Conservation (phyloP, 2,113 vertebrate genomes). For the Bubo bubo region DNA sequence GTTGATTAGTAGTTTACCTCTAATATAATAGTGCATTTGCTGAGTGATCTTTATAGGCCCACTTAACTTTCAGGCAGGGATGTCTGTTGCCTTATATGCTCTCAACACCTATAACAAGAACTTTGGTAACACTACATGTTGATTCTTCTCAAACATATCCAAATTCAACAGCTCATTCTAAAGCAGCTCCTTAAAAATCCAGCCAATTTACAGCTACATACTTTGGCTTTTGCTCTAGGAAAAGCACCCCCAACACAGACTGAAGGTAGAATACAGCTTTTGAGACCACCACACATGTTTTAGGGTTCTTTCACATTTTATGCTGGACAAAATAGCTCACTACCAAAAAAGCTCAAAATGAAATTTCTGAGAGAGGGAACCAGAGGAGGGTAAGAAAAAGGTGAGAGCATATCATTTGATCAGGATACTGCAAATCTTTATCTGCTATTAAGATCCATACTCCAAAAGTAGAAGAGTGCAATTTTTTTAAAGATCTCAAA, state of each 20-base stretch:
- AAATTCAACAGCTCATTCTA: not conserved
- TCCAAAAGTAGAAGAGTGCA: not conserved
- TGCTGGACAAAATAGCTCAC: not conserved
- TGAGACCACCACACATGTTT: not conserved
- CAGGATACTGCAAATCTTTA: not conserved
- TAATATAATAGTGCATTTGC: not conserved
- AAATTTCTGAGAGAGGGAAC: not conserved
- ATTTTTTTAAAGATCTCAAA: not conserved
- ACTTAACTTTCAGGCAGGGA: not conserved
- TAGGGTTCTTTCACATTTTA: not conserved
- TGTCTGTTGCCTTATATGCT: not conserved
- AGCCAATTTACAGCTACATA: not conserved
- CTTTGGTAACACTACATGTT: not conserved
- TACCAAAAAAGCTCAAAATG: not conserved
- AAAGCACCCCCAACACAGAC: not conserved
- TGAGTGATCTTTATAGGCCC: not conserved
- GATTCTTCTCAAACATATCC: not conserved
- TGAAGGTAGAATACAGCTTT: not conserved
- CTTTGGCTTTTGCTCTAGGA: not conserved
- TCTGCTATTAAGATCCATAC: not conserved
- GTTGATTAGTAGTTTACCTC: not conserved
- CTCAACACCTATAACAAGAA: not conserved
- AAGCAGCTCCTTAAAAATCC: not conserved
- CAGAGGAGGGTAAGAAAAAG: not conserved
- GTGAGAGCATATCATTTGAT: not conserved